These are phyloP conservation scores for Platyrinchus mystaceus DNA, from an alignment of 2,797 vertebrate species.

Conservation along the genomic window DNA sequence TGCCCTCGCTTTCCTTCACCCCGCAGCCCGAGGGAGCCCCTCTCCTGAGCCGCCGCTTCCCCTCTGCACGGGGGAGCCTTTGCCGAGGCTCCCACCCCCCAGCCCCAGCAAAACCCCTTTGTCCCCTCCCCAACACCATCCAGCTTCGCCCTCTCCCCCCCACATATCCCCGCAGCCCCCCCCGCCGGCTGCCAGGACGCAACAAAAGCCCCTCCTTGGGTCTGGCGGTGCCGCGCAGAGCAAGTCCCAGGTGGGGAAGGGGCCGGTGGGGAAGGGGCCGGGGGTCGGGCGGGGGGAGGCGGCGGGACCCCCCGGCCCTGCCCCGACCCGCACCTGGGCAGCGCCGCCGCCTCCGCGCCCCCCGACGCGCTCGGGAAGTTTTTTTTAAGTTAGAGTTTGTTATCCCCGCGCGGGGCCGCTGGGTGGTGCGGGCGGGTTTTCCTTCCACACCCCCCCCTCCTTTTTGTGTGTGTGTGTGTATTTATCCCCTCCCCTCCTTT, in stretches of 20 bases:
- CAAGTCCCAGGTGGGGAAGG: background rate
- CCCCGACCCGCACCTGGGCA: background rate
- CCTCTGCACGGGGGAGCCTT: background rate
- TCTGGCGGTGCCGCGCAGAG: background rate
- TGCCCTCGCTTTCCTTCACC: background rate
- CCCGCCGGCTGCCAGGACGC: background rate
- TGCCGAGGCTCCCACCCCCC: background rate
- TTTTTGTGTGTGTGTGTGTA: background rate
- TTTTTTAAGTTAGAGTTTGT: constrained; percentile 80
- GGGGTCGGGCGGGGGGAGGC: background rate
- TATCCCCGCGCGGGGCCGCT: constrained; percentile 91
- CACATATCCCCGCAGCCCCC: too few species aligned
- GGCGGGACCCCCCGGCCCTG: background rate
- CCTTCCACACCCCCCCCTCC: background rate
- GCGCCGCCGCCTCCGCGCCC: background rate
- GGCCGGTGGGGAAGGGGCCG: background rate
- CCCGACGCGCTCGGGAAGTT: constrained; percentile 67
- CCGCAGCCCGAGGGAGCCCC: background rate
- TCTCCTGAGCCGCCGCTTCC: background rate
- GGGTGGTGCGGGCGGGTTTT: constrained; percentile 83
- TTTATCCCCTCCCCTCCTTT: background rate
- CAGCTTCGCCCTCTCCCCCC: background rate
- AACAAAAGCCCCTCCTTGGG: background rate
- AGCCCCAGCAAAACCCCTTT: background rate
- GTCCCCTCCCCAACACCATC: background rate